A percentile compares a stretch with the other conserved stretches of the same genome.
phyloP scores from a whole-genome alignment of 2,888 invertebrate species.

The Sinelater perroti region DNA sequence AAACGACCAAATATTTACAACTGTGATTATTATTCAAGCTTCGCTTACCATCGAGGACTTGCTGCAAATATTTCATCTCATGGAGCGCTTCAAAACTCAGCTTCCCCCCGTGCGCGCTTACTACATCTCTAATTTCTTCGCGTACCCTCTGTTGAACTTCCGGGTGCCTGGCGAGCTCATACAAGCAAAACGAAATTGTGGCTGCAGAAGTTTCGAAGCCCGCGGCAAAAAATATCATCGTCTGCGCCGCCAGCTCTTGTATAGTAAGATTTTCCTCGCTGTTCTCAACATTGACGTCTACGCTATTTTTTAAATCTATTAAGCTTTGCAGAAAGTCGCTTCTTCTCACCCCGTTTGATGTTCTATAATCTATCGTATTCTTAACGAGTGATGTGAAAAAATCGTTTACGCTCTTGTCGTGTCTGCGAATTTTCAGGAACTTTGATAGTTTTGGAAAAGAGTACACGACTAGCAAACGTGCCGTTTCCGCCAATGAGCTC shows the following conservation, averaged over 20 bases:
- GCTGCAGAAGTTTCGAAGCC: conserved; percentile 58
- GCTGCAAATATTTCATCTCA: conserved; percentile 62
- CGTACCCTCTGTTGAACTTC: conserved; percentile 59
- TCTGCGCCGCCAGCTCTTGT: conserved; percentile 44
- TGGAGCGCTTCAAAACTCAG: conserved; percentile 61
- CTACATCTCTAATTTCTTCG: conserved; percentile 57
- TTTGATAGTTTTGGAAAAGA: conserved; percentile 59
- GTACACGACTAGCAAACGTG: conserved; percentile 53
- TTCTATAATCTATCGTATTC: conserved; percentile 46
- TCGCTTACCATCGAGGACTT: conserved; percentile 58
- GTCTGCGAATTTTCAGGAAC: conserved; percentile 38
- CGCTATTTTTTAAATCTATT: conserved; percentile 56
- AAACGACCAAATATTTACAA: conserved; percentile 17
- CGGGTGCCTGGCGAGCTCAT: conserved; percentile 62
- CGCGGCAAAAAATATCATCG: conserved; percentile 50
- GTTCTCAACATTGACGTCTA: not conserved
- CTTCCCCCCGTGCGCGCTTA: conserved; percentile 54
- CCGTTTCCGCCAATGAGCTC: conserved; percentile 38
- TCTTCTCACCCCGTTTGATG: conserved; percentile 43
- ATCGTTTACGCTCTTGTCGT: conserved; percentile 42
- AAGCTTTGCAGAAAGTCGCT: conserved; percentile 64
- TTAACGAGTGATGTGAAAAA: conserved; percentile 48
- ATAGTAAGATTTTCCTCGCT: not conserved
- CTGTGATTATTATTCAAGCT: conserved; percentile 15
- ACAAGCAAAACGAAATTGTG: conserved; percentile 60